Percentiles rank a stretch among this genome's conserved stretches.
Conservation (phyloP, 2,888 invertebrate species). For the Brassicogethes aeneus region DNA sequence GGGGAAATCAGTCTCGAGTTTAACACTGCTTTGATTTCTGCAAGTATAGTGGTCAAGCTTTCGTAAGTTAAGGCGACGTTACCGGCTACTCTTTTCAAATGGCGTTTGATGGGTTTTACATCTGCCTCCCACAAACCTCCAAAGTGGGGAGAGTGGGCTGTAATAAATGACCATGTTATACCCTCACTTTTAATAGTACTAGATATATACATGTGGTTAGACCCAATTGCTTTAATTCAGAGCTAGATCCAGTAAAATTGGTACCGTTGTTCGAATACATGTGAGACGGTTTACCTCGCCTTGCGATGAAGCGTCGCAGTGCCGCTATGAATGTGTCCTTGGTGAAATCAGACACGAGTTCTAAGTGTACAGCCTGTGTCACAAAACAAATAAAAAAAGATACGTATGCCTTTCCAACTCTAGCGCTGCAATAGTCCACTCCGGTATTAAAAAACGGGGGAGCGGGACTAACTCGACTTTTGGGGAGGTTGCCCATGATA, state of each 20-base stretch:
- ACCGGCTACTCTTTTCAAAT: not conserved
- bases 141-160: not conserved
- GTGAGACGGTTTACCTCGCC: constrained; percentile 7
- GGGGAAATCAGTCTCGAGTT: not conserved
- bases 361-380: constrained; percentile 13
- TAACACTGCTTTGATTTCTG: not conserved
- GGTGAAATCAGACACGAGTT: constrained; percentile 11
- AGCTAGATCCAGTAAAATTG: not conserved
- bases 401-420: constrained; percentile 7
- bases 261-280: not conserved
- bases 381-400: constrained; percentile 10
- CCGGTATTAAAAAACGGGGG: constrained; percentile 10
- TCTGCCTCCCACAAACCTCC: not conserved
- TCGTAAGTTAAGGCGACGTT: not conserved
- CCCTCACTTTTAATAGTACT: not conserved
- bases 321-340: constrained; percentile 11
- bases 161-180: not conserved
- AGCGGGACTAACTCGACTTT: not conserved
- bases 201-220: not conserved
- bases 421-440: constrained; percentile 9
- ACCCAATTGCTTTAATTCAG: not conserved
- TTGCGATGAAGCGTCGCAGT: constrained; percentile 10
- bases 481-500: constrained; percentile 8
- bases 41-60: not conserved
- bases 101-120: not conserved